Evolutionary conservation across 2,113 vertebrate species (phyloP), one percentile per base, ranked within the genome.

Genomic region (Tragelaphus buxtoni): DNA sequence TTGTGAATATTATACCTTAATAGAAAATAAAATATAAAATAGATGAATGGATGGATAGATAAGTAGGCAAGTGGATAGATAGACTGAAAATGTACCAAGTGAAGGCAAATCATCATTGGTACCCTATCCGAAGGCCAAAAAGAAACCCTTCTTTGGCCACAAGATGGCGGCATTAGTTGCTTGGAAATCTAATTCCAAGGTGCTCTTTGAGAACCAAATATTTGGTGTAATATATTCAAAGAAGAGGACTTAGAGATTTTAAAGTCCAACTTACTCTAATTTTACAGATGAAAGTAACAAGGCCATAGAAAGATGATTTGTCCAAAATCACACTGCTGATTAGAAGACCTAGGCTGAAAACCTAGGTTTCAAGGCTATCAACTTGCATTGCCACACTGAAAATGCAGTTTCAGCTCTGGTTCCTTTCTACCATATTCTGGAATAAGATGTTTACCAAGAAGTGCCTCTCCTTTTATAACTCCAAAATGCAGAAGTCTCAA

Each of bases 81-180:
- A 35, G 51, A 47, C 47, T 47, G 47, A 56, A 10, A 47, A 60
- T 35, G n/a, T 42, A 87, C 22, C 35, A 13, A 93, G 1, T 45
- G 60, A 96, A 69, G 17, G 45, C 14, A 94, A 32, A 95, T 90
- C 47, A 58, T 80, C 65, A 28, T 56, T 35, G 16, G 9, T 96
- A 5, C 8, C 6, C 82, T 89, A 18, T 79, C 49, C 84, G 53
- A 55, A 58, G 35, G 42, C 90, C 42, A 72, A 81, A 96, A 95
- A 81, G 35, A 49, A 92, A 61, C 76, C 8, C 22, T 72, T 26
- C 8, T 90, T 97, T 85, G n/a, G 39, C 94, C 97, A 97, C 88
- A 95, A 97, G 97, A 97, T 98, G 97, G 97, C 94, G 17, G 63
- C 63, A 95, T 96, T 83, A 63, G 88, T 26, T 88, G 39, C 91